phyloP scores from a whole-genome alignment of 2,113 vertebrate genomes.

The Psettodes erumei region DNA sequence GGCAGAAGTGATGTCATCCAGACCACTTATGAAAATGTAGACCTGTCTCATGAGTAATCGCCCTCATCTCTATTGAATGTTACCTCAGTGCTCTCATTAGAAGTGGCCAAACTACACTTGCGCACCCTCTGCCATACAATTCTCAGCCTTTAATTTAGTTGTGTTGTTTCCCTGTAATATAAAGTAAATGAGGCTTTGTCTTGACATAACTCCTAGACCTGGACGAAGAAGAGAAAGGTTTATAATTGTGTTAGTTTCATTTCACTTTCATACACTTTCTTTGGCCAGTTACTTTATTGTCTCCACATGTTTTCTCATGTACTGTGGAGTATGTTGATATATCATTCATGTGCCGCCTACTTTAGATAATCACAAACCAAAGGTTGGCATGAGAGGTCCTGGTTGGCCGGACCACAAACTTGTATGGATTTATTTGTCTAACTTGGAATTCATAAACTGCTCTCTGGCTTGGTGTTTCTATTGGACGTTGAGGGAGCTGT shows the following conservation, averaged over 20 bases:
- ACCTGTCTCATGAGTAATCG: slow-evolving; percentile 59
- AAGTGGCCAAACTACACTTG: slow-evolving; percentile 33
- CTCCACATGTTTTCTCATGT: slow-evolving; percentile 73
- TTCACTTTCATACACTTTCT: slow-evolving; percentile 56
- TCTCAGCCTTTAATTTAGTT: slow-evolving; percentile 17
- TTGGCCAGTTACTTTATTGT: slow-evolving; percentile 62
- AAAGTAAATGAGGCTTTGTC: slow-evolving; percentile 27
- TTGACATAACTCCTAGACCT: slow-evolving; percentile 42
- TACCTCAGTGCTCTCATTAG: slow-evolving; percentile 57
- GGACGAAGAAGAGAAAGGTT: slow-evolving; percentile 45
- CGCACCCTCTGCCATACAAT: background rate
- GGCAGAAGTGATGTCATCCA: slow-evolving; percentile 70
- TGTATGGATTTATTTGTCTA: slow-evolving; percentile 80
- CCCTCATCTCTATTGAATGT: slow-evolving; percentile 51
- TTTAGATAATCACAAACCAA: slow-evolving; percentile 68
- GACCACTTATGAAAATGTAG: slow-evolving; percentile 57
- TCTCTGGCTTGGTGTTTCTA: slow-evolving; percentile 72
- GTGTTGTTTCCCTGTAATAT: slow-evolving; percentile 39
- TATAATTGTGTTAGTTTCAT: slow-evolving; percentile 59
- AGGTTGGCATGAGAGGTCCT: slow-evolving; percentile 66
- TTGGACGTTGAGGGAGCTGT: slow-evolving; percentile 68
- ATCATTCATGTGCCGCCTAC: slow-evolving; percentile 58
- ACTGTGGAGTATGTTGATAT: slow-evolving; percentile 64
- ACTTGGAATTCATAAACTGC: slow-evolving; percentile 76
- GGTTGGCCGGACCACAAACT: slow-evolving; percentile 76